phyloP scores from a whole-genome alignment of 2,113 vertebrate species.

The Nothobranchius furzeri region DNA sequence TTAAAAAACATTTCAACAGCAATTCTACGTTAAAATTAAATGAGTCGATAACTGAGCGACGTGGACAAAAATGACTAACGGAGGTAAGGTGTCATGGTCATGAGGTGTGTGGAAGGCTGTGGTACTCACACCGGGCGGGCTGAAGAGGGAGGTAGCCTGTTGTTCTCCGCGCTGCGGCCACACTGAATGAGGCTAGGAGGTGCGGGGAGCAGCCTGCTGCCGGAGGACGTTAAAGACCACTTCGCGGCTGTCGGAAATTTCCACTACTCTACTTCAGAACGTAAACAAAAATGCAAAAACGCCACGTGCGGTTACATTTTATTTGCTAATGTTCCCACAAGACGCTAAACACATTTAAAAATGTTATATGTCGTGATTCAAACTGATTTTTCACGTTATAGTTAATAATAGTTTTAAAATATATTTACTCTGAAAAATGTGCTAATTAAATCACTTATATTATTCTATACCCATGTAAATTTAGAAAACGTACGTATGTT shows the following conservation, averaged over 20 bases:
- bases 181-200: slow-evolving; percentile 63
- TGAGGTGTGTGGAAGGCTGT: slow-evolving; percentile 25
- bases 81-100: neutral
- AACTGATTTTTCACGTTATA: neutral
- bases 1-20: slow-evolving; percentile 36
- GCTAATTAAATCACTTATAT: neutral
- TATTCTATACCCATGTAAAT: neutral
- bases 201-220: slow-evolving; percentile 52
- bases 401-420: neutral
- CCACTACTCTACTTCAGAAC: accelerated
- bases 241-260: slow-evolving; percentile 11
- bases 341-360: neutral
- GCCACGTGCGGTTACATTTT: accelerated
- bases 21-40: neutral
- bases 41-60: neutral
- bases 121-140: slow-evolving; percentile 69
- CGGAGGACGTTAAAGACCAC: slow-evolving; percentile 13
- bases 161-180: slow-evolving; percentile 65
- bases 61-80: neutral
- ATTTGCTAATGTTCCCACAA: neutral
- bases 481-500: neutral
- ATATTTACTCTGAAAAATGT: neutral
- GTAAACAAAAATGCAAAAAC: neutral
- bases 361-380: too few relatives aligned
- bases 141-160: slow-evolving; percentile 71